phyloP scores from a whole-genome alignment of 2,113 vertebrate species.

The Heterotilapia buettikoferi region DNA sequence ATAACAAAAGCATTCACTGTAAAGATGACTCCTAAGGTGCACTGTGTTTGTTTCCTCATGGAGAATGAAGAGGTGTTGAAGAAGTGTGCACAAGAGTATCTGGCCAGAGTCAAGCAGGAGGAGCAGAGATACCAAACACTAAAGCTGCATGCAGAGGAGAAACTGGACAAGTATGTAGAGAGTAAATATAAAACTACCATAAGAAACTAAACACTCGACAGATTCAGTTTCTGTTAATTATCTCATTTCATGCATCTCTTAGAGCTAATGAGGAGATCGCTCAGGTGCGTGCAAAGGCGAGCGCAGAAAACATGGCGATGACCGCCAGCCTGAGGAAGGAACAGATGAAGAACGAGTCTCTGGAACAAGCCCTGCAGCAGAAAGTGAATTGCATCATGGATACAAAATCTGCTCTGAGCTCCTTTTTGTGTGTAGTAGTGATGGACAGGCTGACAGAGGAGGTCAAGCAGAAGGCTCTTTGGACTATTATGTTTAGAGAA shows the following conservation, averaged over 20 bases:
- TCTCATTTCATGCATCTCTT: not conserved
- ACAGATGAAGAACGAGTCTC: constrained; percentile 96
- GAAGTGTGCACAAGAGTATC: constrained; percentile 95
- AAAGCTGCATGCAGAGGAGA: constrained; percentile 93
- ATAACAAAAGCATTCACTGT: not conserved
- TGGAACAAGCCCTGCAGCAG: constrained; percentile 90
- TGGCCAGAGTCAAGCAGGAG: constrained; percentile 89
- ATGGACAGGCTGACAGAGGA: not conserved
- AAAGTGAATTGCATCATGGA: constrained; percentile 74
- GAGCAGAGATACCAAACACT: constrained; percentile 95
- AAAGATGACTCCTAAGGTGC: not conserved
- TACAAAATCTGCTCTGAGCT: not conserved
- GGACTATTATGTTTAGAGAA: not conserved
- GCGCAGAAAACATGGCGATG: constrained; percentile 84
- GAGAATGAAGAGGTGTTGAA: constrained; percentile 97
- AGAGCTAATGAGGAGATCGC: constrained; percentile 98
- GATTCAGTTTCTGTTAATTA: not conserved
- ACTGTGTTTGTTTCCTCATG: not conserved
- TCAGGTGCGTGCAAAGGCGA: constrained; percentile 86
- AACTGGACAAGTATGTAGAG: constrained; percentile 91
- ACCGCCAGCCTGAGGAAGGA: constrained; percentile 88
- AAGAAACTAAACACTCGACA: not conserved
- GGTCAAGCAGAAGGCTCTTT: not conserved
- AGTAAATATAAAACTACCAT: not conserved
- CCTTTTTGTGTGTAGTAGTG: not conserved